Evolutionary conservation across 2,888 invertebrate genomes (phyloP), one percentile per base, ranked within the genome.

Genomic region (Rhagium mordax): DNA sequence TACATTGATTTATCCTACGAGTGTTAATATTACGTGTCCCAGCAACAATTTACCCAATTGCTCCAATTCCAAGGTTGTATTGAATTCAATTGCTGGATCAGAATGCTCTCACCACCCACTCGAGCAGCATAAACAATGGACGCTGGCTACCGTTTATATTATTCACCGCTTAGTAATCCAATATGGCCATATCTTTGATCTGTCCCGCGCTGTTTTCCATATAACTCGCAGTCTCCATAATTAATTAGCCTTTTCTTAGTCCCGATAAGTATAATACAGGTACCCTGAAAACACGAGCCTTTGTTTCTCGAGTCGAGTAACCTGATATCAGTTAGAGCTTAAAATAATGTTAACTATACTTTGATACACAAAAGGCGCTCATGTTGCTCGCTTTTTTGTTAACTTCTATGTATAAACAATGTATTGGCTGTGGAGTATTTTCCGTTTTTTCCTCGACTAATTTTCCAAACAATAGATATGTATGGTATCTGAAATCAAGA

Each of bases 181-280:
- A 84, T 84, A 83, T 82, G 84, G 83, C 79, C 81, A 80, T 85
- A 85, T 85, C 84, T 85, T 85, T 84, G 84, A 85, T 84, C 84
- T 84, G 83, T 81, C 82, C 83, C 83, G 79, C 81, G 80, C 82
- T 82, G 80, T 81, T 84, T 84, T 84, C 83, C 83, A 84, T 84
- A 82, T 80, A 81, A 81, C 83, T 84, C 80, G 80, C 79, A 78
- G 82, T 77, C 80, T 83, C 83, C 82, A 84, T 84, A 84, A 84
- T 84, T 84, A 84, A 84, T 84, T 84, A 84, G 83, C 72, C 76
- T 76, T 76, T 79, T 80, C 74, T 77, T 77, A 73, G 70, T 62
- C 73, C 70, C 75, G 76, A 78, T 79, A 77, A 76, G 77, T 78
- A 77, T 76, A 74, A 78, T 78, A 74, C 75, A 75, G 74, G 76